Base-by-base conservation (phyloP, 2,888 invertebrate species). In the Eulithis testata region DNA sequence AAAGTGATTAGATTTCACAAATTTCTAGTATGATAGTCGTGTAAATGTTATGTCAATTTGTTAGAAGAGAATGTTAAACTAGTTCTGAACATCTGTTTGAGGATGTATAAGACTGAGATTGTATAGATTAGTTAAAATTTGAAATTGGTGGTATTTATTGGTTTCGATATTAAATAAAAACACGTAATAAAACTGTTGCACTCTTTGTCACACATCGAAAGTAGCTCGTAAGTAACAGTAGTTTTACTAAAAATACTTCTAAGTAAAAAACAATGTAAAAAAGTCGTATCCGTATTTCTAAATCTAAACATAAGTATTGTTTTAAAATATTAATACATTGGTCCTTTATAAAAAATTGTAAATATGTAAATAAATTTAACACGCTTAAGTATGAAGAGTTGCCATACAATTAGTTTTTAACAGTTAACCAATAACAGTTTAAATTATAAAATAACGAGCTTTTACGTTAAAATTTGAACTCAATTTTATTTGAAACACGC, bases 21-120 rank as follows among this genome's bases (percentile, higher is more conserved):
- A 8, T 40, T 55, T 65, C 31, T 61, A 68, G 60, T 47, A 50
- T 60, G 55, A 63, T 71, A 68, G 56, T 55, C 21, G 57, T 63
- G 66, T 69, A 59, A 65, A 66, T 71, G 65, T 73, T 77, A 77
- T 78, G 85, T 85, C 85, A 85, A 85, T 85, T 85, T 78, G 65
- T 73, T 75, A 76, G 71, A 77, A 76, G 71, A 77, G 70, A 72
- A 73, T 73, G 43, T 63, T 63, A 43, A 70, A 76, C 67, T 78
- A 78, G 77, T 76, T 80, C 79, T 80, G 72, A 81, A 64, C 72
- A 82, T 85, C 82, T 83, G 78, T 64, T 68, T 66, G 51, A 79
- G 80, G 85, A 75, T 85, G 83, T 81, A 79, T 82, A 87, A 88
- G 87, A 87, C 87, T 88, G 88, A 88, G 81, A 79, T 77, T 81